Evolutionary conservation across 2,888 invertebrate species (phyloP).

Genomic region (Yponomeuta sedellus): DNA sequence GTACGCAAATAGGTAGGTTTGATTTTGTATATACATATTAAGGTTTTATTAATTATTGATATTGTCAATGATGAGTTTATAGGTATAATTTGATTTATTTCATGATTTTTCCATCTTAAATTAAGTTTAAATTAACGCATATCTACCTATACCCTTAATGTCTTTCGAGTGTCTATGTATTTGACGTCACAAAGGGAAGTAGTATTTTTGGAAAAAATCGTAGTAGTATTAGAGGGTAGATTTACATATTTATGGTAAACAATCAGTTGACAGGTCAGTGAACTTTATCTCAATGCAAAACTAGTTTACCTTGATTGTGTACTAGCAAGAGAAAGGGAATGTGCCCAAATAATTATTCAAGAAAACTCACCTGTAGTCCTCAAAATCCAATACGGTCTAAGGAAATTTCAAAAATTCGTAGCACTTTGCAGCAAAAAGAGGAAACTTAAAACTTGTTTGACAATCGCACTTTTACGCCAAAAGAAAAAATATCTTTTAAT

Average conservation of each 20-base stretch:
- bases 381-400: conserved; percentile 55
- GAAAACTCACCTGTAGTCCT: conserved; percentile 48
- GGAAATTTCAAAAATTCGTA: conserved; percentile 29
- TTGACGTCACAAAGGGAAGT: neutral
- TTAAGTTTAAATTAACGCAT: no score
- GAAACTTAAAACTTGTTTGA: neutral
- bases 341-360: neutral
- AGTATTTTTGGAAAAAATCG: neutral
- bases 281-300: neutral
- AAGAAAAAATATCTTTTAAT: neutral
- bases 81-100: no score
- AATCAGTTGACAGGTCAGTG: neutral
- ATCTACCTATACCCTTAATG: no score
- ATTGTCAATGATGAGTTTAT: no score
- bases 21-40: no score
- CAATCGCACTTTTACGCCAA: neutral
- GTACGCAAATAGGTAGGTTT: no score
- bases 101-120: no score
- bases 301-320: conserved; percentile 7
- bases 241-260: conserved; percentile 3
- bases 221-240: conserved; percentile 9
- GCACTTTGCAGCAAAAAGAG: conserved; percentile 34
- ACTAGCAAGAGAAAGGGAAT: conserved; percentile 5
- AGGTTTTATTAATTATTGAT: no score
- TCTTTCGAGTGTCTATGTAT: neutral